Base-by-base conservation (phyloP, 1,140 invertebrate genomes). In the Musca domestica region DNA sequence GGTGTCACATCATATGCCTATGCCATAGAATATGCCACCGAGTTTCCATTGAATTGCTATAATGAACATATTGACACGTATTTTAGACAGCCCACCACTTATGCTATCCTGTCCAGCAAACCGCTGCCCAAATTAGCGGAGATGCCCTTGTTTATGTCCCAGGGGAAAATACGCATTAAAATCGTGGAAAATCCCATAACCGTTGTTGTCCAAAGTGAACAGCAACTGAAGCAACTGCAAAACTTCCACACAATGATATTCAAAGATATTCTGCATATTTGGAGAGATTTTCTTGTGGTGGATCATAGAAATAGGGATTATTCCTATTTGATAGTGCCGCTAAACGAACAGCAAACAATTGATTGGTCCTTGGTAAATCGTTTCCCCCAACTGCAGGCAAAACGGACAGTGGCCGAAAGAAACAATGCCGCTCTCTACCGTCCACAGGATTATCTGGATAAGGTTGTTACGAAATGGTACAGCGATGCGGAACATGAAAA, bases 391-490 rank as follows among this genome's bases (percentile, higher is more conserved):
- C 17, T 81, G 20, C 63, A 69, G 1, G 56, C 41, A 12, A 3
- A 67, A 2, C 63, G 64, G 2, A 78, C 81, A 1, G 73, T 83
- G 23, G 84, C 85, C 68, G 84, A 89, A 70, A 82, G 88, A 34
- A 78, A 76, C 48, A 78, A 83, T 12, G 34, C 34, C 2, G 86
- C 90, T 68, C 71, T 48, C 5, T 52, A 67, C 15, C 34, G 41
- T 0, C 76, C 83, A 14, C 85, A 90, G 52, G 83, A 86, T 23
- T 91, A 88, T 74, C 73, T 85, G 56, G 86, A 92, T 76, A 87
- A 87, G 27, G 90, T 98, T 6, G 91, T 97, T 0, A 92, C 89
- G 72, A 94, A 94, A 9, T 95, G 92, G 87, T 97, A 96, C 80
- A 82, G 92, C 65, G 87, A 87, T 69, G 84, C 86, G 51, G 87